Evolutionary conservation across 2,797 vertebrate species (phyloP).

Genomic region (Mergus octosetaceus): DNA sequence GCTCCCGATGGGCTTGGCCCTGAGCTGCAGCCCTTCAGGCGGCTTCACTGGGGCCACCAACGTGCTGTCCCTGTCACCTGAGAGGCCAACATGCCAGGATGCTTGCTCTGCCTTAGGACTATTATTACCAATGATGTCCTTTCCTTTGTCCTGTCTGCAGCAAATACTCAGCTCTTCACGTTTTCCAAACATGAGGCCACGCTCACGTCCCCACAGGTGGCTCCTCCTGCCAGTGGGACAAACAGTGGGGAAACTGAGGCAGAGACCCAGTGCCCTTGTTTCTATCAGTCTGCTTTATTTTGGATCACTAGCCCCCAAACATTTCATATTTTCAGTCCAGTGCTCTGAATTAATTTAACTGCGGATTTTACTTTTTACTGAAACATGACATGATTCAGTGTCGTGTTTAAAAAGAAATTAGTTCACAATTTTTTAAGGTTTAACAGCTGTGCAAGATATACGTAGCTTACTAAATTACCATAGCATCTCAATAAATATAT

Average conservation of each 20-base stretch:
- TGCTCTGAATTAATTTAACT: conserved; percentile 54
- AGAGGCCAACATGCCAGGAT: not conserved
- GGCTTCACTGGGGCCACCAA: too few species aligned
- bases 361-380: conserved; percentile 52
- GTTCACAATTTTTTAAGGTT: conserved; percentile 44
- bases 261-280: not conserved
- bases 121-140: not conserved
- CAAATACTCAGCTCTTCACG: accelerated
- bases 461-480: conserved; percentile 66
- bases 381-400: conserved; percentile 21
- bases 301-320: not conserved
- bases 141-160: not conserved
- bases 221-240: accelerated
- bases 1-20: too few species aligned
- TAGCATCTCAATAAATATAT: conserved; percentile 63
- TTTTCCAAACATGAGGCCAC: accelerated
- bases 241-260: not conserved
- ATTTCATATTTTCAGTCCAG: not conserved
- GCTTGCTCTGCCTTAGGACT: not conserved
- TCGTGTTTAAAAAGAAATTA: conserved; percentile 59
- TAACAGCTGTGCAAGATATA: conserved; percentile 54
- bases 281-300: not conserved
- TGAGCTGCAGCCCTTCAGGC: too few species aligned
- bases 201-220: accelerated
- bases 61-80: too few species aligned